Percentiles rank a stretch among this genome's conserved stretches.
Evolutionary conservation across 2,888 invertebrate species (phyloP).

Genomic region (Morinoia aosen): DNA sequence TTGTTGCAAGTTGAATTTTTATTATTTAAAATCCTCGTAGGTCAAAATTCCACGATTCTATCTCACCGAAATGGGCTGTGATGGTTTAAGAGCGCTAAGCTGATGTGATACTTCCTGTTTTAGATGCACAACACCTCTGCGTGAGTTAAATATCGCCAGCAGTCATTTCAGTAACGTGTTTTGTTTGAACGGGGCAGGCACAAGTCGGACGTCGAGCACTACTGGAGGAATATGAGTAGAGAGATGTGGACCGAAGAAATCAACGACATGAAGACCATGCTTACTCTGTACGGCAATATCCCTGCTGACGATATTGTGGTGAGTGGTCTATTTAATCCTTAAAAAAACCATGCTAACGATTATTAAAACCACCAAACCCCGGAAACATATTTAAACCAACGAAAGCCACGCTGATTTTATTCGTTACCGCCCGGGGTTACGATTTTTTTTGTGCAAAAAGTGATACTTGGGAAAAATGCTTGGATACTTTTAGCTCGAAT

Average conservation of each 20-base stretch:
- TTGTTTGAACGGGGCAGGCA: conserved; percentile 36
- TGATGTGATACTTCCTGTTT: neutral
- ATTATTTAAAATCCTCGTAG: no score
- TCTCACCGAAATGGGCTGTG: neutral
- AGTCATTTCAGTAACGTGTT: neutral
- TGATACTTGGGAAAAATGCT: no score
- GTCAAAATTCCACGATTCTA: neutral
- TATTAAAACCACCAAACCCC: no score
- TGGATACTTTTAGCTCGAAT: no score
- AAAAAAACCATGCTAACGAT: neutral
- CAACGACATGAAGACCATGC: conserved; percentile 75
- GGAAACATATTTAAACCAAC: no score
- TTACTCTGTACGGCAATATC: conserved; percentile 76
- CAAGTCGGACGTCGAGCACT: conserved; percentile 69
- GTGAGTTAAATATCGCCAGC: neutral
- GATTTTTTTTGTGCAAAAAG: no score
- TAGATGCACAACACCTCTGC: neutral
- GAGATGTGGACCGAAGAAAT: conserved; percentile 76
- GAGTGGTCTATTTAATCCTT: neutral
- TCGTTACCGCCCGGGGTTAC: no score
- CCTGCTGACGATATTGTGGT: conserved; percentile 69
- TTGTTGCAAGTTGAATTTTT: no score
- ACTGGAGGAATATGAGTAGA: conserved; percentile 76
- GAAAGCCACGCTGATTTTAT: no score
- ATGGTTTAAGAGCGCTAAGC: neutral